These are phyloP conservation scores for Ptiloglossa arizonensis DNA, from an alignment of 1,140 invertebrate species.

Conservation along the genomic window DNA sequence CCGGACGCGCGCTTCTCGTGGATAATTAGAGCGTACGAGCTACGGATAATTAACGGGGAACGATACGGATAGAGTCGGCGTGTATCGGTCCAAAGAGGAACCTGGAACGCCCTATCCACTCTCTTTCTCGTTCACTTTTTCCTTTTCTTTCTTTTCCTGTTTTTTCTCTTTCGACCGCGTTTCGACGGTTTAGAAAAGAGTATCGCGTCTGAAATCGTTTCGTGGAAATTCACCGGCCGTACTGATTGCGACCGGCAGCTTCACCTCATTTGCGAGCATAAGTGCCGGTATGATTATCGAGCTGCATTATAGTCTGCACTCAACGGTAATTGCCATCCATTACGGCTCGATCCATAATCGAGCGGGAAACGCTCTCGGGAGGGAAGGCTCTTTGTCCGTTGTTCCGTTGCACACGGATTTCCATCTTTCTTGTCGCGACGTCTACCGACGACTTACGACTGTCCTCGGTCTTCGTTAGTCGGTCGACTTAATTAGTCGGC, in stretches of 20 bases:
- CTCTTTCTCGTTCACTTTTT: no score
- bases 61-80: no score
- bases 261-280: constrained; percentile 44
- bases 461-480: constrained; percentile 52
- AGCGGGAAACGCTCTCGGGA: constrained; percentile 50
- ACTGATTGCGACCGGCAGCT: constrained; percentile 31
- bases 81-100: no score
- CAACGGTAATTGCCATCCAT: constrained; percentile 67
- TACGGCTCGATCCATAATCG: constrained; percentile 60
- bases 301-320: constrained; percentile 64
- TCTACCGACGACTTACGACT: constrained; percentile 28
- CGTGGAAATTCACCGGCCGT: constrained; percentile 2
- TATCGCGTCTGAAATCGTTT: not conserved
- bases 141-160: no score
- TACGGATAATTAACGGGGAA: no score
- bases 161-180: no score
- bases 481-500: constrained; percentile 52
- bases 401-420: constrained; percentile 44
- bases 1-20: no score
- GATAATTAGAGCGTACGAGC: no score
- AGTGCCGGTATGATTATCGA: constrained; percentile 63
- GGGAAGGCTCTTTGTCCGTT: constrained; percentile 60
- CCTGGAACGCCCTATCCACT: no score
- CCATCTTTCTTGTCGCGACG: constrained; percentile 58
- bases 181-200: not conserved